These are phyloP conservation scores for Myrmecophaga tridactyla DNA, from an alignment of 2,113 vertebrate species.

Conservation along the genomic window DNA sequence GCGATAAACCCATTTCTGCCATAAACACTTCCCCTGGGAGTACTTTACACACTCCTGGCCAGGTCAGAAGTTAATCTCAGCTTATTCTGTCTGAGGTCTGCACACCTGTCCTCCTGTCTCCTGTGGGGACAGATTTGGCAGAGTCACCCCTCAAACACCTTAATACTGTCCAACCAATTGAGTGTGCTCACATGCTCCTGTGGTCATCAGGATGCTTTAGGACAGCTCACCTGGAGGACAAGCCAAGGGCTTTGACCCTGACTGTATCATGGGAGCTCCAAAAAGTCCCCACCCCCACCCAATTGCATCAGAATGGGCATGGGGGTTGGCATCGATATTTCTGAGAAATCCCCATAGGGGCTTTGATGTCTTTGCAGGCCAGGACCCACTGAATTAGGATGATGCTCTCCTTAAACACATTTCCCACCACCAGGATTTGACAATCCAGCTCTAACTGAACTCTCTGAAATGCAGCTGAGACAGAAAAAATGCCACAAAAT, in stretches of 20 bases:
- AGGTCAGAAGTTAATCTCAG: background rate
- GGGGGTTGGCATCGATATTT: background rate
- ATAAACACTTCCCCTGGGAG: background rate
- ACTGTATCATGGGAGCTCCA: background rate
- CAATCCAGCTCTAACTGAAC: background rate
- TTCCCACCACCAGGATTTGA: background rate
- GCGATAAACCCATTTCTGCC: background rate
- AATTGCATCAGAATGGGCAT: fast-evolving
- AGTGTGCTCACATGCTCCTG: background rate
- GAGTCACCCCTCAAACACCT: background rate
- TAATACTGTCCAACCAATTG: background rate
- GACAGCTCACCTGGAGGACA: background rate
- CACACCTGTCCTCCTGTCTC: background rate
- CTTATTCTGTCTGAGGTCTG: background rate
- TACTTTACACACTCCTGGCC: background rate
- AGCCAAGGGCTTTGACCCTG: background rate
- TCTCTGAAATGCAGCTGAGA: background rate
- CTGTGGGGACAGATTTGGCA: background rate
- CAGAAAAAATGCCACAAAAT: background rate
- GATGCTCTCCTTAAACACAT: background rate
- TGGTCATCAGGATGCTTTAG: background rate
- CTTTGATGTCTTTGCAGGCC: background rate
- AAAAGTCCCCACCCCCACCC: background rate
- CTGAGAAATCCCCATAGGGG: background rate
- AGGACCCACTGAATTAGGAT: background rate